Percentiles rank a stretch among this genome's conserved stretches.
Conservation (phyloP, 2,888 invertebrate species). For the Morinoia aosen region DNA sequence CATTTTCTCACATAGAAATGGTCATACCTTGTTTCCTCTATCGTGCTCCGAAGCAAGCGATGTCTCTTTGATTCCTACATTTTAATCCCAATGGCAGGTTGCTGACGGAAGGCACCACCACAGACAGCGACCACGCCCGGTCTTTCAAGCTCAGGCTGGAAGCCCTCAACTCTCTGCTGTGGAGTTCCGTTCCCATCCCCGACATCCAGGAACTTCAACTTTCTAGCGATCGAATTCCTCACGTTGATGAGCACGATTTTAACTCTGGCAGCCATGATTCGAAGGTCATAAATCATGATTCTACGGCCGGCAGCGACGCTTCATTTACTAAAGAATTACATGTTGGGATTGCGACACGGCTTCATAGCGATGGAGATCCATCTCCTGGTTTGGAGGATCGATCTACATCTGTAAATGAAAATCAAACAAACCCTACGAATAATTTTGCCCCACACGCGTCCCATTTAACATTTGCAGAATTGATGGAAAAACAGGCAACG, state of each 20-base stretch:
- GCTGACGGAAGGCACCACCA: neutral
- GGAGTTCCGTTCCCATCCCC: constrained; percentile 11
- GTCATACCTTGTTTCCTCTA: too few species aligned
- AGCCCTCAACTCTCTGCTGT: constrained; percentile 48
- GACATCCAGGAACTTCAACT: neutral
- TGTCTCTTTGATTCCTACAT: neutral
- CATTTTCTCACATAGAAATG: too few species aligned
- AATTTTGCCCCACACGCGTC: neutral
- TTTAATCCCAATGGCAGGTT: neutral
- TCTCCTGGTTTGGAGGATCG: neutral
- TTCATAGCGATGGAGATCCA: neutral
- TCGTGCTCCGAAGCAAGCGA: too few species aligned
- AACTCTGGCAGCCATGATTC: neutral
- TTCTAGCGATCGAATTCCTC: neutral
- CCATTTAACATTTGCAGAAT: neutral
- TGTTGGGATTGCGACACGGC: neutral
- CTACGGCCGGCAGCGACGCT: neutral
- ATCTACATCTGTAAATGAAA: neutral
- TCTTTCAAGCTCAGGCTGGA: constrained; percentile 21
- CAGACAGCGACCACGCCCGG: neutral
- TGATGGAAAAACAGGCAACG: neutral
- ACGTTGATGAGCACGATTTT: neutral
- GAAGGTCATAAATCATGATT: neutral
- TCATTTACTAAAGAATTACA: neutral
- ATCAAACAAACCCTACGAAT: neutral